Conservation (phyloP, 1,140 invertebrate species). For the Drosophila ogumai region DNA sequence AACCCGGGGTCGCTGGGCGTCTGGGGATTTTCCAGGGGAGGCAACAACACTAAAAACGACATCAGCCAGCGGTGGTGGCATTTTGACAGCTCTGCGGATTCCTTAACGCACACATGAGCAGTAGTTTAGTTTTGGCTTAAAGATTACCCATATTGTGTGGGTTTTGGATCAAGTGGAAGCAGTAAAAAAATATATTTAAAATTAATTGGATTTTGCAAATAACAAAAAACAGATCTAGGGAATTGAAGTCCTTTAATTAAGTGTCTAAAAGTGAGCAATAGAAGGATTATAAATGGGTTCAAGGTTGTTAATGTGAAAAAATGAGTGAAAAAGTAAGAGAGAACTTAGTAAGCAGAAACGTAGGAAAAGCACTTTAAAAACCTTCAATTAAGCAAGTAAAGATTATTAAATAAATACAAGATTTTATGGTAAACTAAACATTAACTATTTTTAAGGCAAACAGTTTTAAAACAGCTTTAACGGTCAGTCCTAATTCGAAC, state of each 20-base stretch:
- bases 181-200: background rate
- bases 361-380: background rate
- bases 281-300: fast-evolving
- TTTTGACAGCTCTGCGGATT: conserved; percentile 72
- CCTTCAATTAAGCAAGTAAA: background rate
- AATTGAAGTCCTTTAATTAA: background rate
- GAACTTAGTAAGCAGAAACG: too few relatives aligned
- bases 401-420: background rate
- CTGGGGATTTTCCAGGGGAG: conserved; percentile 39
- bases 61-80: conserved; percentile 52
- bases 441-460: too few relatives aligned
- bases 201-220: background rate
- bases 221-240: background rate
- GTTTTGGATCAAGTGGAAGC: conserved; percentile 1
- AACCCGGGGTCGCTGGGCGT: conserved; percentile 24
- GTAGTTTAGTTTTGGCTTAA: conserved; percentile 31
- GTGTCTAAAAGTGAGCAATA: background rate
- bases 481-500: fast-evolving
- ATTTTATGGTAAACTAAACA: background rate
- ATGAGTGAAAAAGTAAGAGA: background rate
- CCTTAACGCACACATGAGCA: conserved; percentile 27
- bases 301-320: too few relatives aligned
- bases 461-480: background rate
- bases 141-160: conserved; percentile 3
- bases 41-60: conserved; percentile 48